Percentiles rank a stretch among this genome's conserved stretches.
phyloP scores from a whole-genome alignment of 2,113 vertebrate genomes.

The Charadrius vociferus region DNA sequence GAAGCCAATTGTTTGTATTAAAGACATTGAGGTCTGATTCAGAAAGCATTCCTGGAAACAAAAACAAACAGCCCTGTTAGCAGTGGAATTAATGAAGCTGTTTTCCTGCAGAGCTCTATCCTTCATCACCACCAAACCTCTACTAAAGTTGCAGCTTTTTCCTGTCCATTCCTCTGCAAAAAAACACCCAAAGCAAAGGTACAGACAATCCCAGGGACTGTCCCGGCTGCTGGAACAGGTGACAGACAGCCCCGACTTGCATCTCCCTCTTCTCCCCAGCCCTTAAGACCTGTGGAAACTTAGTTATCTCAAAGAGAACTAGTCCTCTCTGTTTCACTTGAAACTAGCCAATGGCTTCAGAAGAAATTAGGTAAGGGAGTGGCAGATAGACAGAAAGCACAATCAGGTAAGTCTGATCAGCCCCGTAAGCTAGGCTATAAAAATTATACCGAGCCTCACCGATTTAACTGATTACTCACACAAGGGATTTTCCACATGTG shows the following conservation, averaged over 20 bases:
- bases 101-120: neutral
- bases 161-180: neutral
- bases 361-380: neutral
- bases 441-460: neutral
- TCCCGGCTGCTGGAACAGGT: neutral
- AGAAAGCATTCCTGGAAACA: neutral
- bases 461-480: neutral
- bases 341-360: neutral
- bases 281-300: neutral
- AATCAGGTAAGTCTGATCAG: neutral
- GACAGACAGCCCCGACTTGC: neutral
- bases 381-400: neutral
- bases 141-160: neutral
- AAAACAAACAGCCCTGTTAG: neutral
- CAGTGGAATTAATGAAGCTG: neutral
- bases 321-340: neutral
- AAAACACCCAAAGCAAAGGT: neutral
- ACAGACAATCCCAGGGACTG: neutral
- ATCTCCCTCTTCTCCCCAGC: neutral
- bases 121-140: neutral
- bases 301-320: neutral
- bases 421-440: neutral
- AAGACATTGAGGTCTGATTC: neutral
- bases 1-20: neutral
- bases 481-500: accelerated